Conservation (phyloP, 2,113 vertebrate species). For the Macroglossus sobrinus region DNA sequence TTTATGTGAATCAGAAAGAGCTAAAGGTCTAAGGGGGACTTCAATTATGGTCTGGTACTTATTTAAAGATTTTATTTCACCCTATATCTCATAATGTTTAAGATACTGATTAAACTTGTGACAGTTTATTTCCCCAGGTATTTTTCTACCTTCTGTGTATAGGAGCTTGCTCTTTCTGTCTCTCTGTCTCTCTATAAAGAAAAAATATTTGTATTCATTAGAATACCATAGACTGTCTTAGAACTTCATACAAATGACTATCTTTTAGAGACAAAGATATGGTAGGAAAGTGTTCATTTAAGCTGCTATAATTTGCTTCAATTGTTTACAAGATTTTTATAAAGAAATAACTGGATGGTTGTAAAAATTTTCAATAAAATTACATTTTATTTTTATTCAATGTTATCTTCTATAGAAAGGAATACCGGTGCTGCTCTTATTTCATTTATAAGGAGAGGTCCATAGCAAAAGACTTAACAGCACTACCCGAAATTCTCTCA, state of each 20-base stretch:
- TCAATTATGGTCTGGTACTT: neutral
- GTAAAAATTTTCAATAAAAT: neutral
- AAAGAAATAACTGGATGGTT: neutral
- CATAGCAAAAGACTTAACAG: neutral
- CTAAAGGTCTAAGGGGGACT: neutral
- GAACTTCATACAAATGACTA: neutral
- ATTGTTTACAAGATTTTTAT: neutral
- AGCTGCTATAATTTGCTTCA: neutral
- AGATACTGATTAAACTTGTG: neutral
- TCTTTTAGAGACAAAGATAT: neutral
- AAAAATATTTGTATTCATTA: neutral
- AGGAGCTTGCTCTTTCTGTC: neutral
- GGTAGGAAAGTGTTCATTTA: neutral
- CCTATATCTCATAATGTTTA: neutral
- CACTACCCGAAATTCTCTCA: neutral
- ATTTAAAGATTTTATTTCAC: neutral
- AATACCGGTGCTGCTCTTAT: neutral
- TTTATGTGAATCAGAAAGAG: neutral
- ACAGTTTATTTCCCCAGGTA: neutral
- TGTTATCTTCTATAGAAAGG: neutral
- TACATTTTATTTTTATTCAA: neutral
- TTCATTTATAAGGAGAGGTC: neutral
- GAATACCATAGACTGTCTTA: neutral
- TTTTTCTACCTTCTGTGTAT: neutral
- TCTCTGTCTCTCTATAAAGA: neutral